A percentile compares a stretch with the other conserved stretches of the same genome.
Evolutionary conservation across 2,113 vertebrate genomes (phyloP).

Genomic region (Notechis scutatus): DNA sequence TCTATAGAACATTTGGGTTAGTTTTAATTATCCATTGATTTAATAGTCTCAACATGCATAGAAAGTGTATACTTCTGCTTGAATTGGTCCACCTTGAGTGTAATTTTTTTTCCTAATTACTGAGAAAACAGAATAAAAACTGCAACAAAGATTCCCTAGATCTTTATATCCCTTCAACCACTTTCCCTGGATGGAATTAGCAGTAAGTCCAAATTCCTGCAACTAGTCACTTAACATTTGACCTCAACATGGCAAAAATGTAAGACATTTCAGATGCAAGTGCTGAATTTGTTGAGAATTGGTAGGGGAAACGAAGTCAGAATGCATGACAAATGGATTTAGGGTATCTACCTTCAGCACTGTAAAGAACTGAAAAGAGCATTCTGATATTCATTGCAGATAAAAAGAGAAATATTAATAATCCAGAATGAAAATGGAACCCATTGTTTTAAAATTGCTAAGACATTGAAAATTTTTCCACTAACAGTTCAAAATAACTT

Average conservation of each 20-base stretch:
- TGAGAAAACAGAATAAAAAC: neutral
- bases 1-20: neutral
- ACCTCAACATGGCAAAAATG: neutral
- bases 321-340: neutral
- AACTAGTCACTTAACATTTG: neutral
- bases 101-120: neutral
- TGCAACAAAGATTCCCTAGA: neutral
- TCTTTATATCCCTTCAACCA: neutral
- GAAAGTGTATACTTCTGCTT: neutral
- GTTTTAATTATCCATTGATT: neutral
- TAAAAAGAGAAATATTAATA: neutral
- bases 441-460: neutral
- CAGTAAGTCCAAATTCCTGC: neutral
- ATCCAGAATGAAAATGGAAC: neutral
- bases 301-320: neutral
- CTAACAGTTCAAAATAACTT: neutral
- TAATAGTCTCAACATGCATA: neutral
- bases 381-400: neutral
- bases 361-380: neutral
- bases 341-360: neutral
- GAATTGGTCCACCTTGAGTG: neutral
- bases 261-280: neutral
- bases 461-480: neutral
- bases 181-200: neutral
- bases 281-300: neutral